Base-by-base conservation (phyloP, 2,888 invertebrate species). In the Herminia tarsipennalis region DNA sequence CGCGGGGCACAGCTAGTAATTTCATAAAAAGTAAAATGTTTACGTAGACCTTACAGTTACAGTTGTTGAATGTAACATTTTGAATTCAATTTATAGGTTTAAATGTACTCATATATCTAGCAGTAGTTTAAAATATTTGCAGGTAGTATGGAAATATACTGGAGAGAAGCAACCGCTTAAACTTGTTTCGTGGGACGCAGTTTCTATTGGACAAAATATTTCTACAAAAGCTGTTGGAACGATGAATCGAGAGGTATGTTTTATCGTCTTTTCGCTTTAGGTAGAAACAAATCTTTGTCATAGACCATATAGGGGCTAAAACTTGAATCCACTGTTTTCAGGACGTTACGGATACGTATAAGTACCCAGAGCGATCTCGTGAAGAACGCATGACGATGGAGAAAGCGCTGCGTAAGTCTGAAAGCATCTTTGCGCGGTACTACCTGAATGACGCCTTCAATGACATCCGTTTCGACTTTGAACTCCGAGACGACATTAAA, bases 381-480 rank as follows among this genome's bases (percentile, higher is more conserved):
- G 96, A 97, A 70, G 98, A 98, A 81, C 92, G 98, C 27, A 93
- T 93, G 40, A 95, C 95, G 0, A 97, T 98, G 96, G 86, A 97
- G 41, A 95, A 95, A 80, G 98, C 98, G 4, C 86, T 98, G 1
- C 93, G 94, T 27, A 96, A 96, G 78, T 95, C 96, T 2, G 95
- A 95, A 57, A 96, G 94, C 57, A 92, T 95, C 9, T 97, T 97
- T 77, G 95, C 96, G 18, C 91, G 97, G 21, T 97, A 97, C 76
- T 98, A 98, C 73, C 92, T 98, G 4, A 98, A 98, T 75, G 97
- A 97, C 67, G 96, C 94, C 45, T 97, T 98, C 79, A 97, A 97
- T 78, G 98, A 98, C 57, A 93, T 98, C 14, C 89, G 93, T 50
- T 98, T 98, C 71, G 95, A 96, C 63, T 96, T 98, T 75, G 94